phyloP scores from a whole-genome alignment of 1,140 invertebrate genomes.

The Andrena cerasifolii region DNA sequence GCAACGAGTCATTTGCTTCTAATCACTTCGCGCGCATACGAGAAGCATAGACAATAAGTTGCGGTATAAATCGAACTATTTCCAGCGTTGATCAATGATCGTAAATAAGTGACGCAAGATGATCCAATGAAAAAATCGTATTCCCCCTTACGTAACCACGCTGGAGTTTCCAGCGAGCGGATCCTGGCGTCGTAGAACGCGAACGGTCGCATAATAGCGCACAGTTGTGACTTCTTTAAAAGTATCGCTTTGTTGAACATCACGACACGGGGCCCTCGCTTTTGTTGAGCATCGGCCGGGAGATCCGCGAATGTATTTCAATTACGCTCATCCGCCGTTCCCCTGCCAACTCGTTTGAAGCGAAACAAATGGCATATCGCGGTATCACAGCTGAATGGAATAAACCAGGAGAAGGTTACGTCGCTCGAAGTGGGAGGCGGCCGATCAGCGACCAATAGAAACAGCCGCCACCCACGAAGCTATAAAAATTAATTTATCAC shows the following conservation, averaged over 20 bases:
- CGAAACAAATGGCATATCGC: conserved; percentile 51
- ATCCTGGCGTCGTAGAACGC: conserved; percentile 5
- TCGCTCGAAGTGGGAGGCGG: conserved; percentile 71
- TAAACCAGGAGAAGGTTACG: conserved; percentile 49
- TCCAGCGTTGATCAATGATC: neutral
- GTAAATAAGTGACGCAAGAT: neutral
- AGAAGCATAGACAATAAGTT: too few species aligned
- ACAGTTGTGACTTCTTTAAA: conserved; percentile 2
- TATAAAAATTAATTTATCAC: conserved; percentile 78
- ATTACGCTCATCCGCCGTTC: conserved; percentile 25
- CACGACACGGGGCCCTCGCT: neutral
- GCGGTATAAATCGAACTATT: too few species aligned
- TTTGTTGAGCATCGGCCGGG: conserved; percentile 6
- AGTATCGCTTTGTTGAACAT: conserved; percentile 14
- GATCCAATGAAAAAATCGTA: neutral
- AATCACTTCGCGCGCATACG: too few species aligned
- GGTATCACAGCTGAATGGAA: conserved; percentile 54
- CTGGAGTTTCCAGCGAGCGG: neutral
- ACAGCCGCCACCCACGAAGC: conserved; percentile 74
- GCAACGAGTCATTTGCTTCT: too few species aligned
- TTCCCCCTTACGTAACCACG: conserved; percentile 27
- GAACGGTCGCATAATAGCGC: conserved; percentile 4
- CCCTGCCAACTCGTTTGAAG: conserved; percentile 26
- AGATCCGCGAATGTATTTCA: conserved; percentile 44
- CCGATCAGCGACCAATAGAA: conserved; percentile 74